Evolutionary conservation across 2,888 invertebrate species (phyloP).

Genomic region (Stegana nigrithorax): DNA sequence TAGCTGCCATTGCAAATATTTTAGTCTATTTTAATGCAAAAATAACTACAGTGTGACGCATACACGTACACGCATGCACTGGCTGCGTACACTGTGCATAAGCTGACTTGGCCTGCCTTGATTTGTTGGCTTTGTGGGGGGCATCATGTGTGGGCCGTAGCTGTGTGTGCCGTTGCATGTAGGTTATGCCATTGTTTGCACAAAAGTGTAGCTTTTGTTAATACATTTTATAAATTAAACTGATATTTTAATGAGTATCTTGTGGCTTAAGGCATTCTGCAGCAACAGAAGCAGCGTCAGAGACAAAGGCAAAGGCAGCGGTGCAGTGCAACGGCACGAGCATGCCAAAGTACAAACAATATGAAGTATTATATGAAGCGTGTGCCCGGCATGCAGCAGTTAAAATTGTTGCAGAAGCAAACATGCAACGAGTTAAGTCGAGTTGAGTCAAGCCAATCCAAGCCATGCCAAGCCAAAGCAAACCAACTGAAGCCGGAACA

Average conservation of each 20-base stretch:
- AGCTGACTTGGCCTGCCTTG: no score
- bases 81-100: no score
- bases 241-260: slow-evolving; percentile 55
- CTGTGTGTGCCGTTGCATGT: background rate
- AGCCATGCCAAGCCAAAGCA: no score
- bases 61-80: no score
- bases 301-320: slow-evolving; percentile 34
- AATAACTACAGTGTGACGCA: no score
- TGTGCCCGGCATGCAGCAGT: background rate
- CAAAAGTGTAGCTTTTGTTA: slow-evolving; percentile 4
- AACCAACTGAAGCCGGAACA: no score
- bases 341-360: slow-evolving; percentile 5
- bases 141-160: background rate
- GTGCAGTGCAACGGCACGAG: slow-evolving; percentile 28
- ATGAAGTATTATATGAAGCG: no score
- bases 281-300: slow-evolving; percentile 17
- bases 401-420: no score
- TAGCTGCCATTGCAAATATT: slow-evolving; percentile 7
- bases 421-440: no score
- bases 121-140: background rate
- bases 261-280: slow-evolving; percentile 28
- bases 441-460: slow-evolving; percentile 16
- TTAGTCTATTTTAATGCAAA: background rate
- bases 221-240: slow-evolving; percentile 19
- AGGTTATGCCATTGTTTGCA: no score